A percentile compares a stretch with the other conserved stretches of the same genome.
Evolutionary conservation across 2,888 invertebrate species (phyloP).

Genomic region (Alsophila aescularia): DNA sequence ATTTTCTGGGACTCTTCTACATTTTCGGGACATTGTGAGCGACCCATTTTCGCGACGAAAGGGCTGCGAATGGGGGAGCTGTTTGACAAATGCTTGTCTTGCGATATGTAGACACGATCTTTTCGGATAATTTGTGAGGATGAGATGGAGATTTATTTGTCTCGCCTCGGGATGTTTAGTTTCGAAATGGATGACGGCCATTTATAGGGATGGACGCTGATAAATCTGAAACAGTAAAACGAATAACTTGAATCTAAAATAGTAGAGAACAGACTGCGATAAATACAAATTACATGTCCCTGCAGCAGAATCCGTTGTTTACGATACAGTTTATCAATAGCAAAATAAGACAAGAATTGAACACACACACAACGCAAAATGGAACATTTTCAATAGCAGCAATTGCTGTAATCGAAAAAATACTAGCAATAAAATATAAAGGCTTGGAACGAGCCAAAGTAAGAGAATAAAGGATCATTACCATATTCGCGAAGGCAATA

Average conservation of each 20-base stretch:
- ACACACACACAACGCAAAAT: slow-evolving; percentile 9
- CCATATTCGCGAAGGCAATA: slow-evolving; percentile 35
- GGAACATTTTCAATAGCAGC: slow-evolving; percentile 14
- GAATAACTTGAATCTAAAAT: background rate
- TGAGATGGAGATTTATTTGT: slow-evolving; percentile 32
- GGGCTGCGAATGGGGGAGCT: slow-evolving; percentile 42
- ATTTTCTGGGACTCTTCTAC: slow-evolving; percentile 47
- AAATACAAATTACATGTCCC: slow-evolving; percentile 5
- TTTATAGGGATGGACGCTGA: slow-evolving; percentile 11
- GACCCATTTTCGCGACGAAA: slow-evolving; percentile 55
- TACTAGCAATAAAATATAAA: slow-evolving; percentile 28
- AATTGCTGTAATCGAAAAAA: slow-evolving; percentile 27
- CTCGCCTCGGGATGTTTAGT: slow-evolving; percentile 13
- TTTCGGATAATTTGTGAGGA: slow-evolving; percentile 34
- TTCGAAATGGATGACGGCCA: slow-evolving; percentile 11
- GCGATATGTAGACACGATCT: slow-evolving; percentile 29
- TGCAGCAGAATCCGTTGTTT: background rate
- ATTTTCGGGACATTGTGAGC: slow-evolving; percentile 52
- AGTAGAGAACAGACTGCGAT: background rate
- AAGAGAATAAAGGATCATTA: slow-evolving; percentile 36
- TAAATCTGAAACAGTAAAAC: slow-evolving; percentile 8
- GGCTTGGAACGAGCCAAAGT: slow-evolving; percentile 21
- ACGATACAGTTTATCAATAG: slow-evolving; percentile 9
- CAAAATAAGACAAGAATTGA: background rate
- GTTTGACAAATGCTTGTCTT: slow-evolving; percentile 31